Conservation (phyloP, 2,797 vertebrate species). For the Molossus molossus region DNA sequence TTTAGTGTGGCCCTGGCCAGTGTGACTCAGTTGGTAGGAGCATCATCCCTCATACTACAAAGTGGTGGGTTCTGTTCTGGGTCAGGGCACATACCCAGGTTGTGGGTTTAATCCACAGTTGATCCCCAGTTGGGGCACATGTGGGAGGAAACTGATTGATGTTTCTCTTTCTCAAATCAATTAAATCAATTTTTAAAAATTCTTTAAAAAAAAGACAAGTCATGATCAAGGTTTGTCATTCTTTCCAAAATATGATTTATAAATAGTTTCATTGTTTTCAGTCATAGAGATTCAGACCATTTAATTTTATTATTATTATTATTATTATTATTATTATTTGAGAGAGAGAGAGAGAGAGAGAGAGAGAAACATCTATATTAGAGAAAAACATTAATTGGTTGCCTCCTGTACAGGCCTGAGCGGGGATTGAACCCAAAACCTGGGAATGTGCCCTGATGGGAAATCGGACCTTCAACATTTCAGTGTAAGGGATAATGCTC, state of each 20-base stretch:
- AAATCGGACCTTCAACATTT: no score
- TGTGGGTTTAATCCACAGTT: not conserved
- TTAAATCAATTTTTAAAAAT: no score
- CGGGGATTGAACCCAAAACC: no score
- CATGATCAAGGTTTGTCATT: not conserved
- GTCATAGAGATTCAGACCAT: not conserved
- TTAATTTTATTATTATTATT: not conserved
- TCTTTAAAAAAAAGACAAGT: not conserved
- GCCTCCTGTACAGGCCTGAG: no score
- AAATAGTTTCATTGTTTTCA: conserved; percentile 36
- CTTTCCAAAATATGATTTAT: not conserved
- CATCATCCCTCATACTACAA: not conserved
- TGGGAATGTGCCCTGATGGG: no score
- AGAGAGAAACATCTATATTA: no score
- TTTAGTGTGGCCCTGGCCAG: not conserved
- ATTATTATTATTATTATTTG: no score
- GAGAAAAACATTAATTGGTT: no score
- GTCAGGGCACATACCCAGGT: not conserved
- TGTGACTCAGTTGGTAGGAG: not conserved
- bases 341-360: no score
- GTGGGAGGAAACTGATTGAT: not conserved
- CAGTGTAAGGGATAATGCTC: no score
- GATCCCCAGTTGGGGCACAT: not conserved
- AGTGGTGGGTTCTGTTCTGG: not conserved
- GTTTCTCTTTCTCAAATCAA: not conserved